These are phyloP conservation scores for Phrynocephalus forsythii DNA, from an alignment of 2,797 vertebrate genomes.

Conservation along the genomic window DNA sequence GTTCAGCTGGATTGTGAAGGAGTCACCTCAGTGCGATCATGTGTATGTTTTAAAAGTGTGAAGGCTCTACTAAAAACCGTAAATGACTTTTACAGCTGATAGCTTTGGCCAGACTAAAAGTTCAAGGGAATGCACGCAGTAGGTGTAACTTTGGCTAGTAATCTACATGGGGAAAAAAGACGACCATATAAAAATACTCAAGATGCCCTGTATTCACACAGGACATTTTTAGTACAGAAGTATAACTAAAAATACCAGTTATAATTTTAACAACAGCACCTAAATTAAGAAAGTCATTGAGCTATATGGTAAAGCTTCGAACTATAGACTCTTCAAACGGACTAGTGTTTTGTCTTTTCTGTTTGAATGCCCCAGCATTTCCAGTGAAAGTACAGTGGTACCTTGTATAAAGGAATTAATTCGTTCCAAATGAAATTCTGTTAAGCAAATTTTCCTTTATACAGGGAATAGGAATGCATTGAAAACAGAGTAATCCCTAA, in stretches of 20 bases:
- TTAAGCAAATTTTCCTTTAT: too few relatives aligned
- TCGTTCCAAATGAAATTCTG: too few relatives aligned
- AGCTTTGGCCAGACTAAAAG: constrained; percentile 23
- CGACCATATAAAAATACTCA: background rate
- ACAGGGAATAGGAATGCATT: too few relatives aligned
- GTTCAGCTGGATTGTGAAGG: background rate
- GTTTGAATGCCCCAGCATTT: background rate
- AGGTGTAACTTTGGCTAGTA: background rate
- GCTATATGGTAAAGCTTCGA: background rate
- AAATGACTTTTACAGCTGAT: constrained; percentile 37
- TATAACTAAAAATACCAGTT: background rate
- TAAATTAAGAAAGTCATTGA: background rate
- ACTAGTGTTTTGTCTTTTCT: background rate
- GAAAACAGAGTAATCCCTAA: too few relatives aligned
- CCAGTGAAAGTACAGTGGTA: too few relatives aligned
- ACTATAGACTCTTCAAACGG: background rate
- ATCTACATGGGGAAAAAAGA: too few relatives aligned
- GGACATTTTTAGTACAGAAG: background rate
- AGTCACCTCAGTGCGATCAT: background rate
- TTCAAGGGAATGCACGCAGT: constrained; percentile 13
- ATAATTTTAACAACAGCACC: background rate
- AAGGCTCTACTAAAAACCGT: background rate
- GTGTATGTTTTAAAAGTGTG: background rate
- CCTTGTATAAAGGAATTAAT: too few relatives aligned
- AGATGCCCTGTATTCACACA: background rate